Evolutionary conservation across 1,140 invertebrate species (phyloP), one percentile per base, ranked within the genome.

Genomic region (Drosophila ogumai): DNA sequence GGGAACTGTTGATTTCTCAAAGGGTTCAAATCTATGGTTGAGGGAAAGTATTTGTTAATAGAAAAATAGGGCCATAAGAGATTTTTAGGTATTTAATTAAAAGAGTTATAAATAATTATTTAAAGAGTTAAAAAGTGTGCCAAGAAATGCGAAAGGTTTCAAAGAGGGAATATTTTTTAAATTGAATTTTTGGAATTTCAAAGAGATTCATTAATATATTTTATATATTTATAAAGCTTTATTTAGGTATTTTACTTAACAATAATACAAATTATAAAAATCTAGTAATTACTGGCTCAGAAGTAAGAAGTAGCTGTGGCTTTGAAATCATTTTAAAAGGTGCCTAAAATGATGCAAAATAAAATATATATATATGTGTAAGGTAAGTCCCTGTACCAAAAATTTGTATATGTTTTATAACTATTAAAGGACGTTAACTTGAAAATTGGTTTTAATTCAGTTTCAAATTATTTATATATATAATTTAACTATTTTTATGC

Each of bases 1-100:
- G 22, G n/a, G 0, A 57, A 63, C 32, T 40, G 36, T 58, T 63
- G n/a, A 19, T 47, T 17, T 60, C 13, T 9, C 17, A 9, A 47
- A 15, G 52, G 32, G 9, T 13, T 32, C 7, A 17, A 10, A 7
- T 47, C 25, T 6, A 28, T 9, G 8, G n/a, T 9, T n/a, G 3
- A 41, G 0, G 25, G 4, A 28, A 34, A 60, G 17, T 15, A 10
- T 34, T 34, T 50, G 6, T 22, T 9, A 28, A 28, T 31, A 6
- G n/a, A n/a, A n/a, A n/a, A n/a, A n/a, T n/a, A n/a, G n/a, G n/a
- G n/a, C n/a, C n/a, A n/a, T n/a, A n/a, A n/a, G n/a, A n/a, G n/a
- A n/a, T 7, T 46, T 46, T 10, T 10, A 49, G 15, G 22, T 5
- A 17, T 17, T 32, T 13, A 0, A 13, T 19, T 13, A 3, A 52